Base-by-base conservation (phyloP, 2,113 vertebrate species). In the Cebidichthys violaceus region DNA sequence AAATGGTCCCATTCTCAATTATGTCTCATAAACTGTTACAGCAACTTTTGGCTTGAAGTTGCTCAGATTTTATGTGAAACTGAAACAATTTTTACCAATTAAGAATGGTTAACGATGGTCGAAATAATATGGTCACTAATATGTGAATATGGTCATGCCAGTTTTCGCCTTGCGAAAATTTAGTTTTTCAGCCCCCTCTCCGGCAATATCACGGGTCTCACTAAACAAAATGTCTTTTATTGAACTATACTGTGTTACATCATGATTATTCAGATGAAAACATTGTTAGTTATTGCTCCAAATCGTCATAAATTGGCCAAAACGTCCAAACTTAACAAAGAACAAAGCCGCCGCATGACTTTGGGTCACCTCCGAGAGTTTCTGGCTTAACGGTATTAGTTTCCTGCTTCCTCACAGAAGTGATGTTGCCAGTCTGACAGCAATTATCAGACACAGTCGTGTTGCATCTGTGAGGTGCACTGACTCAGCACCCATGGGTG, bases 391-490 rank as follows among this genome's bases (percentile, higher is more conserved):
- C 84, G 61, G 57, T 20, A 24, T 52, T 41, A 54, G 57, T 62
- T 82, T 83, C 72, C 75, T 78, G 61, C 69, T 72, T 24, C 76
- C 83, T 83, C 29, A 39, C 29, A 77, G 75, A 85, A 83, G 81
- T 67, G 69, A 69, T 43, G 68, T 41, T 85, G 41, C 82, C 59
- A 43, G 74, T 81, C 82, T 90, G 81, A 87, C 90, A 86, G 86
- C 84, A 87, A 86, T 90, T 90, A 90, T 91, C 79, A 83, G 77
- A 81, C 78, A 55, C 17, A 24, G 76, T 70, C 69, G 79, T 87
- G 89, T 89, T 83, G 82, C 80, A 80, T 81, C 74, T 77, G 68
- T 64, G 86, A 69, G 82, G 82, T 86, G 57, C 85, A 84, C 80
- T 29, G 4, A 39, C 70, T 83, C 81, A 87, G 70, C 89, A 83